Evolutionary conservation across 1,140 invertebrate species (phyloP).

Genomic region (Idris sp.): DNA sequence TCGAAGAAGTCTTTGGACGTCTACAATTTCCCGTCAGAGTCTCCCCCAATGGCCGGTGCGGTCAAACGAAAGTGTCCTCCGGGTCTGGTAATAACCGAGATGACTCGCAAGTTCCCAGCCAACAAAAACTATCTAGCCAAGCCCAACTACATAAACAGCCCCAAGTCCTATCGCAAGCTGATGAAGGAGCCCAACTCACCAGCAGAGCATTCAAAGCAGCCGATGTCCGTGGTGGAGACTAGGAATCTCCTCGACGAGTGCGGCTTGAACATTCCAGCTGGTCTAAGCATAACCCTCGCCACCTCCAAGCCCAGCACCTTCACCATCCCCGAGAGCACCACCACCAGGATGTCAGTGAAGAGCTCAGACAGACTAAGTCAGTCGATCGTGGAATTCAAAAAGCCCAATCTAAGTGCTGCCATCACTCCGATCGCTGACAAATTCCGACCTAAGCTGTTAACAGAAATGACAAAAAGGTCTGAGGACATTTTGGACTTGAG

Average conservation of each 20-base stretch:
- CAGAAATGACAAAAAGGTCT: too few relatives aligned
- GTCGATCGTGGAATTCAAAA: constrained; percentile 6
- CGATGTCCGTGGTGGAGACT: constrained; percentile 63
- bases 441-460: too few relatives aligned
- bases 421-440: constrained; percentile 35
- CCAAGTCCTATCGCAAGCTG: constrained; percentile 57
- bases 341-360: constrained; percentile 18
- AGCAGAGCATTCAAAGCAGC: background rate
- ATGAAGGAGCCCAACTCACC: constrained; percentile 41
- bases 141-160: constrained; percentile 22
- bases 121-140: constrained; percentile 14
- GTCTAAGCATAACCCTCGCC: constrained; percentile 72
- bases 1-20: constrained; percentile 64
- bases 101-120: constrained; percentile 32
- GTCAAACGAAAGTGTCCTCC: constrained; percentile 73
- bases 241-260: constrained; percentile 71
- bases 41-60: constrained; percentile 64
- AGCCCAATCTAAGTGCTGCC: constrained; percentile 49
- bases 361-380: constrained; percentile 13
- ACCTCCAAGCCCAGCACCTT: constrained; percentile 65
- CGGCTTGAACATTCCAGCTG: constrained; percentile 72
- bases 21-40: constrained; percentile 68
- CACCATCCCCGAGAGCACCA: constrained; percentile 2
- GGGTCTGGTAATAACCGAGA: constrained; percentile 69
- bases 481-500: too few relatives aligned